Evolutionary conservation across 1,140 invertebrate genomes (phyloP), one percentile per base, ranked within the genome.

Genomic region (Diorhabda carinulata): DNA sequence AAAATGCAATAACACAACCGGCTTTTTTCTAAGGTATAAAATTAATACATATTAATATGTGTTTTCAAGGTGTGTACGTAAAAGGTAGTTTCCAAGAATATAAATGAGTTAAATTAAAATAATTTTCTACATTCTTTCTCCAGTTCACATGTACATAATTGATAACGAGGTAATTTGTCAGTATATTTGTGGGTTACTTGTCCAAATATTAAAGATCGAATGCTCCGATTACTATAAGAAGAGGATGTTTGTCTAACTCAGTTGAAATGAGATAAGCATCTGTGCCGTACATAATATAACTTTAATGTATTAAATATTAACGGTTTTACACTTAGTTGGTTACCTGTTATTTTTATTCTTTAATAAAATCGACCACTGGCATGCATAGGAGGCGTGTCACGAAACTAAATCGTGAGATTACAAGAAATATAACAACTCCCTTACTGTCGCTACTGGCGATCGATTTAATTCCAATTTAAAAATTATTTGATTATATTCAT

Each of bases 151-250:
- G 43, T 62, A 62, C 3, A n/a, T 44, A 43, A 62, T 47, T 62
- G 5, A 44, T 62, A 62, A 47, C 43, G 61, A 62, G 43, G 43
- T 62, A 62, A 62, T 62, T 62, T 62, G 61, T 62, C 61, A 62
- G 61, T 43, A 0, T 62, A 43, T 62, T 4, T 62, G 41, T 43
- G 9, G 61, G 43, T 10, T 62, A 5, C 41, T n/a, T 43, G 61
- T 47, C 61, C 61, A 62, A 62, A 62, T 62, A 44, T 62, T 62
- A 43, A 6, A 62, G 61, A 62, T 62, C 43, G 10, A 43, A 62
- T 43, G 43, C 43, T 5, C 7, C 2, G 61, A 62, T 47, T 62
- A 43, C 6, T 8, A 52, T 2, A 3, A 43, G 41, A 43, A n/a
- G 41, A 43, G n/a, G n/a, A 45, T 43, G 61, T 62, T 62, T 47